Evolutionary conservation across 2,797 vertebrate genomes (phyloP), one percentile per base, ranked within the genome.

Genomic region (Astyanax mexicanus): DNA sequence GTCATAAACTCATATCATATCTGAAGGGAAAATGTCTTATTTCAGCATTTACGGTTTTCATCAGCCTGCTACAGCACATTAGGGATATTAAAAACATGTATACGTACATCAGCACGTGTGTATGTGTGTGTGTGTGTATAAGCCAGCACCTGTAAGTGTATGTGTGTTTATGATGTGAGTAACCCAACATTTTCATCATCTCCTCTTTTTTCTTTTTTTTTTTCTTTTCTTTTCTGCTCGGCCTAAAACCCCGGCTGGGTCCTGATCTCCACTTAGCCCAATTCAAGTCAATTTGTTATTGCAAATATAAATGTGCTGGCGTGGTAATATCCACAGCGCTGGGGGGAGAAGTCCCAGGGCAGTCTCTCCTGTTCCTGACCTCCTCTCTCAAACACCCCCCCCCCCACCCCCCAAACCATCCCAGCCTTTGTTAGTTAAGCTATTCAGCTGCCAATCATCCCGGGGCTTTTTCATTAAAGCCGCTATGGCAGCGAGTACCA

Each of bases 401-500:
- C 79, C 66, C 66, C 83, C 86, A 88, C 58, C 40, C 91, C 79
- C 66, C 66, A 35, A 40, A 15, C 52, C 81, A 49, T 83, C 84
- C 87, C 88, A 2, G 21, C 67, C 88, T 94, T 95, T 93, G 91
- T 94, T 92, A 84, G 87, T 79, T 88, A 81, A 88, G 85, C 86
- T 90, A 94, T 95, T 95, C 90, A 93, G 90, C 91, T 95, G 94
- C 93, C 95, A 95, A 88, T 95, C 95, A 96, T 75, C 69, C 42
- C 0, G 91, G 82, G 78, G 78, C 80, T 83, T 80, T 92, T 95
- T 95, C 93, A 95, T 95, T 95, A 95, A 92, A 92, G 89, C 93
- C 86, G 91, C 85, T 90, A 85, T 86, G 89, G 85, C 88, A 87
- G 80, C 86, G 85, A 86, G 86, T 83, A 89, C 85, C 88, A 87